These are phyloP conservation scores for Leptinotarsa texana DNA, from an alignment of 1,140 invertebrate species.

Conservation along the genomic window DNA sequence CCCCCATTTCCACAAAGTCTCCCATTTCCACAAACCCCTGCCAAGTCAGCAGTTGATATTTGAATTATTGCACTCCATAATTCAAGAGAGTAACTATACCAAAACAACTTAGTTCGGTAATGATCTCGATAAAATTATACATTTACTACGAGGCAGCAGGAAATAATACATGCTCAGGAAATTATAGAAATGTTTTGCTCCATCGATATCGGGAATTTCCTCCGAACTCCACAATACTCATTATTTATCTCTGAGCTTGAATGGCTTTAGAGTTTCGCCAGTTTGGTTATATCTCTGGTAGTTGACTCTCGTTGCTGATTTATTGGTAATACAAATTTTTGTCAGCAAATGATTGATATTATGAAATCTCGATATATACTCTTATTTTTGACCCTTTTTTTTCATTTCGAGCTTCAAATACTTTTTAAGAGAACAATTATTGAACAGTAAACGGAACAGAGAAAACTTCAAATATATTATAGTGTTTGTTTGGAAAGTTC, in stretches of 20 bases:
- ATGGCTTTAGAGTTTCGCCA: neutral
- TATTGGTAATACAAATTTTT: too few relatives aligned
- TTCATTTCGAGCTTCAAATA: too few relatives aligned
- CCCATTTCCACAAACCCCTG: neutral
- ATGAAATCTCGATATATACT: too few relatives aligned
- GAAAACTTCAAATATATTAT: too few relatives aligned
- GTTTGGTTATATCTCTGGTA: neutral
- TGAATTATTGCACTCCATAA: slow-evolving; percentile 3
- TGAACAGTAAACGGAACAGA: too few relatives aligned
- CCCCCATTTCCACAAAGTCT: too few relatives aligned
- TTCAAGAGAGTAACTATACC: neutral
- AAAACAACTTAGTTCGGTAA: slow-evolving; percentile 3
- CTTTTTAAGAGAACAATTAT: too few relatives aligned
- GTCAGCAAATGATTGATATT: too few relatives aligned
- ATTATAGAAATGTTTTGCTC: slow-evolving; percentile 24
- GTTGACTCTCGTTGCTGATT: too few relatives aligned
- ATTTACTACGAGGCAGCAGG: slow-evolving; percentile 14
- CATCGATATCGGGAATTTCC: slow-evolving; percentile 15
- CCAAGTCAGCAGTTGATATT: slow-evolving; percentile 4
- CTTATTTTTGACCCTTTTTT: too few relatives aligned
- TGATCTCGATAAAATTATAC: slow-evolving; percentile 12
- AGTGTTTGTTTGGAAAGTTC: too few relatives aligned
- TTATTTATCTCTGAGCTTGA: slow-evolving; percentile 5
- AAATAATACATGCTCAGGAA: slow-evolving; percentile 25
- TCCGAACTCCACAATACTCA: slow-evolving; percentile 15